Evolutionary conservation across 2,888 invertebrate species (phyloP), one percentile per base, ranked within the genome.

Genomic region (Leptopterna dolabrata): DNA sequence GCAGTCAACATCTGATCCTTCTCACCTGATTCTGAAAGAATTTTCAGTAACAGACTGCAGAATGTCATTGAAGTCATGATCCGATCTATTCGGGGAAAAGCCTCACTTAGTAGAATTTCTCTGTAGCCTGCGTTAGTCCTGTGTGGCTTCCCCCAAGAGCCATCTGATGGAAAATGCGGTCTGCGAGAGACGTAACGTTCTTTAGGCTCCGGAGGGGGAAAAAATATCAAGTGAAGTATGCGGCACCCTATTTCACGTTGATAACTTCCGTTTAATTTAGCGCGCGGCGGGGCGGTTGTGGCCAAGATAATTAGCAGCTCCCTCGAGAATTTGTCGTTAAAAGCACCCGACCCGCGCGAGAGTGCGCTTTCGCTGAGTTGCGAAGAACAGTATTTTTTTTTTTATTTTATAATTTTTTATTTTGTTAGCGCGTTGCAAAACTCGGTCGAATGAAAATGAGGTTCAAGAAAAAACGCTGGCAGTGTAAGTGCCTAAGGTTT

Each of bases 181-280:
- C 55, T 55, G 55, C 24, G 19, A 19, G 55, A 55, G 19, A 55
- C 19, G 16, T 13, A 19, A n/a, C n/a, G n/a, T n/a, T n/a, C n/a
- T n/a, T n/a, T n/a, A 55, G 19, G 6, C 55, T 55, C 55, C 24
- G 19, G 19, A n/a, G 19, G 19, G 55, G 55, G 3, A 55, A 55
- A 11, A 55, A 55, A 55, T 55, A 55, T 55, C 55, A 19, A 13
- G 55, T 76, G 76, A 76, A 76, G 43, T 76, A 76, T 41, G 76
- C 43, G 76, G 76, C 19, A 9, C 76, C 76, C 76, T 76, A 76
- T 76, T 76, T 76, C 76, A 76, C 36, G 76, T 76, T 76, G 43
- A 76, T 76, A 76, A 43, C 76, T 76, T 76, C 43, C 76, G 43
- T 76, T 76, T 76, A 76, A 76, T 76, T n/a, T 43, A 76, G 76